phyloP scores from a whole-genome alignment of 2,888 invertebrate genomes.

The Oxyteleia sp. region DNA sequence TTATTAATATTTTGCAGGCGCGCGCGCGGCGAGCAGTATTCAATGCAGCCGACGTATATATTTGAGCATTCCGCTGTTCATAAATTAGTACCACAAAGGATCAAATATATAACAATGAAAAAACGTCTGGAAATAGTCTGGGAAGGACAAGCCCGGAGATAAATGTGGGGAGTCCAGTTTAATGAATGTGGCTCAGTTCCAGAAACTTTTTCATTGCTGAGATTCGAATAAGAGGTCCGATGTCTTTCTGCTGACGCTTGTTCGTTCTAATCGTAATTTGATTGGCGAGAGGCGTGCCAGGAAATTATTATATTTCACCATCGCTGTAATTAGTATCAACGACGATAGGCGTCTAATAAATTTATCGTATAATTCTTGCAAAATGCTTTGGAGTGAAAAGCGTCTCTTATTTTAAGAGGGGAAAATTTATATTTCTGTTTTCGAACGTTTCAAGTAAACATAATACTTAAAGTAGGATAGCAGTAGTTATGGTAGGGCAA shows the following conservation, averaged over 20 bases:
- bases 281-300: conserved; percentile 62
- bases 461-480: no score
- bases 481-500: no score
- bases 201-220: conserved; percentile 68
- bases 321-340: conserved; percentile 31
- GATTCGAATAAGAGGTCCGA: conserved; percentile 59
- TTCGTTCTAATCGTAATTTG: conserved; percentile 68
- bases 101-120: conserved; percentile 57
- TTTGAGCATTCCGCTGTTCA: conserved; percentile 9
- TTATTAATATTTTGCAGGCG: conserved; percentile 12
- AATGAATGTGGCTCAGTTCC: conserved; percentile 73
- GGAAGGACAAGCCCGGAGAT: conserved; percentile 67
- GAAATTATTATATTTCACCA: conserved; percentile 62
- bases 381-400: background rate
- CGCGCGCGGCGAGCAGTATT: no score
- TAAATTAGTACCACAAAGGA: conserved; percentile 52
- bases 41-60: background rate
- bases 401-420: background rate
- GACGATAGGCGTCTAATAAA: conserved; percentile 32
- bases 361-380: conserved; percentile 6
- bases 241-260: conserved; percentile 67
- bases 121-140: conserved; percentile 70
- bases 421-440: conserved; percentile 11
- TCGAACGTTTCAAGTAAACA: background rate
- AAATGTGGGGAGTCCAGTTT: conserved; percentile 67